A percentile compares a stretch with the other conserved stretches of the same genome.
Conservation (phyloP, 2,888 invertebrate species). For the Scrobipalpa costella region DNA sequence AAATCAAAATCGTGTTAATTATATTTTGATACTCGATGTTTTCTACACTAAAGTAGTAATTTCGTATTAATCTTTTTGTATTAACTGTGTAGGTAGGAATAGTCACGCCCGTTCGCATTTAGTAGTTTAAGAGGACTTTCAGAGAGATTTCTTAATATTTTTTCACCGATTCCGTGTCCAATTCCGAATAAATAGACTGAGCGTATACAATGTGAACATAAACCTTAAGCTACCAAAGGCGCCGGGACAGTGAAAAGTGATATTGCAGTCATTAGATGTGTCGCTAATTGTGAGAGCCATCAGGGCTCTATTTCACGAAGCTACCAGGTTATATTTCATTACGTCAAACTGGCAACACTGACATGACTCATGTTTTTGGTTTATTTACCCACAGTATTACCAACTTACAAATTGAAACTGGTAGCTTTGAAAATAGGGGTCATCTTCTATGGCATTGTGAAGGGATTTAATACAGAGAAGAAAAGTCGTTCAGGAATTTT, state of each 20-base stretch:
- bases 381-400: neutral
- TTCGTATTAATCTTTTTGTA: constrained; percentile 67
- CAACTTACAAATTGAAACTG: neutral
- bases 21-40: constrained; percentile 81
- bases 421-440: constrained; percentile 1
- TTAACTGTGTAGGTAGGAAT: constrained; percentile 64
- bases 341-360: neutral
- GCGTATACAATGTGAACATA: constrained; percentile 12
- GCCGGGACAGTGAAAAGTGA: constrained; percentile 55
- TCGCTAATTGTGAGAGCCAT: constrained; percentile 34
- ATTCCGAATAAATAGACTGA: constrained; percentile 33
- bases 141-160: constrained; percentile 35
- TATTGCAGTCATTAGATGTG: constrained; percentile 42
- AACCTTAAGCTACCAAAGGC: constrained; percentile 55
- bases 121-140: constrained; percentile 49
- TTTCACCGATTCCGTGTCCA: constrained; percentile 24
- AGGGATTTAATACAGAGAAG: neutral
- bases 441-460: neutral
- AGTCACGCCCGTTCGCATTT: constrained; percentile 64
- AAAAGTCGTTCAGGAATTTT: neutral
- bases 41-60: constrained; percentile 75
- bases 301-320: constrained; percentile 18
- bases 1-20: constrained; percentile 74
- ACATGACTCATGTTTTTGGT: neutral
- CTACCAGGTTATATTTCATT: neutral